phyloP scores from a whole-genome alignment of 2,113 vertebrate species.

The Tiliqua scincoides region DNA sequence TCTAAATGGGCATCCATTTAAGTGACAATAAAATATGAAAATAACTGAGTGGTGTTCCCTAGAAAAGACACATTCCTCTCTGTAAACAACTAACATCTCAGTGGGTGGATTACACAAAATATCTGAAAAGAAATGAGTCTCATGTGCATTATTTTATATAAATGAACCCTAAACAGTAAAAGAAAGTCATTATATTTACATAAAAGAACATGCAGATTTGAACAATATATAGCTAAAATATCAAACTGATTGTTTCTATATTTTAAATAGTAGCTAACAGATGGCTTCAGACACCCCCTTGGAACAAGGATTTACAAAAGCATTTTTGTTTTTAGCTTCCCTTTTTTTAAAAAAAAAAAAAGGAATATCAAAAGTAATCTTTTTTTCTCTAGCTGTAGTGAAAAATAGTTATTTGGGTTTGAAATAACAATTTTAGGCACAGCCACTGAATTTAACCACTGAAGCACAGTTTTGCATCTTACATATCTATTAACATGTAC shows the following conservation, averaged over 20 bases:
- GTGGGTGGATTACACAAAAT: not conserved
- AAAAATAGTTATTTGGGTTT: not conserved
- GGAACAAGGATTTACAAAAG: not conserved
- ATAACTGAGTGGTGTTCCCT: not conserved
- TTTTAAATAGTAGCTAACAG: not conserved
- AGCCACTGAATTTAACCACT: constrained; percentile 6
- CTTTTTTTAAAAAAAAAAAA: not conserved
- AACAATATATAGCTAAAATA: not conserved
- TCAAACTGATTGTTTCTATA: not conserved
- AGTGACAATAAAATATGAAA: not conserved
- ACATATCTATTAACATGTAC: constrained; percentile 10
- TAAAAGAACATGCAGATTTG: no score
- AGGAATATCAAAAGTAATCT: not conserved
- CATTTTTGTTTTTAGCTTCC: not conserved
- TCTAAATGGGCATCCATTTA: not conserved
- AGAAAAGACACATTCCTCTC: not conserved
- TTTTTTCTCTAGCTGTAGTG: not conserved
- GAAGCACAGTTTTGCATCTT: not conserved
- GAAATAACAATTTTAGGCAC: not conserved
- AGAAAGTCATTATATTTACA: not conserved
- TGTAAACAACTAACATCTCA: not conserved
- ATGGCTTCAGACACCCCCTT: not conserved
- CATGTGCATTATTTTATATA: not conserved
- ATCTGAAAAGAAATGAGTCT: not conserved
- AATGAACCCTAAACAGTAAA: not conserved